Evolutionary conservation across 2,888 invertebrate genomes (phyloP), one percentile per base, ranked within the genome.

Genomic region (Horisme vitalbata): DNA sequence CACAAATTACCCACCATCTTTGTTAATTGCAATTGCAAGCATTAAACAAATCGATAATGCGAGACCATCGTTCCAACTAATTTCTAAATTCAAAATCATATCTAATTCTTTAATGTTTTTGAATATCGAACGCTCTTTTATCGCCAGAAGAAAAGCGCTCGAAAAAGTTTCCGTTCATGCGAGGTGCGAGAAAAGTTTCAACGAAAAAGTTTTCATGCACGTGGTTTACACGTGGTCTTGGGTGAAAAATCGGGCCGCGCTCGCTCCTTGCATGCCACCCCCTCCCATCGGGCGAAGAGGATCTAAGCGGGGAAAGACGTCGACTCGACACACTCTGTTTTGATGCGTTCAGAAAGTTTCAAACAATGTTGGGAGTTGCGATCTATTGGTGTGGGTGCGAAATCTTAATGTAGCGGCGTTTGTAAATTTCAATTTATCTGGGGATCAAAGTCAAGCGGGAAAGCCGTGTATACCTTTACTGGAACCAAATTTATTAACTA

Each of bases 161-260:
- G 60, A 58, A 49, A 57, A 57, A 55, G 57, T 56, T 18, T 26
- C 6, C 3, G 51, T 60, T 38, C 52, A 45, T 41, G 49, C 45
- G 45, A 34, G 50, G 58, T 49, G 58, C 59, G 64, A 65, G 75
- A 67, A 76, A 80, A 84, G 79, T 71, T 79, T 79, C 54, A 46
- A 51, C 62, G n/a, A 65, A 77, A 83, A 85, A 79, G 76, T 83
- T 82, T 76, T 55, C 68, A 77, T 74, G 75, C 88, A 88, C 84
- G 83, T 84, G 86, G 65, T 68, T 57, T 74, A 72, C 88, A 88
- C 88, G 87, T 87, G 88, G 83, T 83, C 83, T 84, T 80, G 79
- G 71, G 76, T 74, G 79, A 88, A 88, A 86, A 87, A 85, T 83
- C 75, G 83, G 83, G 75, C 66, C 72, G 65, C 79, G 75, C 69